Evolutionary conservation across 1,140 invertebrate genomes (phyloP), one percentile per base, ranked within the genome.

Genomic region (Himalopsyche phryganea): DNA sequence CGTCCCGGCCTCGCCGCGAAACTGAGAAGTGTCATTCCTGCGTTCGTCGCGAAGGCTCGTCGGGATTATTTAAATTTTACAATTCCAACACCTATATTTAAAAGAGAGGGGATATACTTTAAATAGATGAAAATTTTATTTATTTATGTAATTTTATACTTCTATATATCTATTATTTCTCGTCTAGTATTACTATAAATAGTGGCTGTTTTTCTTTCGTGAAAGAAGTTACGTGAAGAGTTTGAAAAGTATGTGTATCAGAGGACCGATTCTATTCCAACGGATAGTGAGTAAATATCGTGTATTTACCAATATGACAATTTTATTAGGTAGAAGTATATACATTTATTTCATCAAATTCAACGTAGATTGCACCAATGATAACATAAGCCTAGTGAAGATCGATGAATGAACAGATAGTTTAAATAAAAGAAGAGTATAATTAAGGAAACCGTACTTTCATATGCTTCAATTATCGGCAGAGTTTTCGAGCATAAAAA

Each of bases 111-210:
- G 54, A 50, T 50, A 45, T 50, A 15, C 49, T 57, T 42, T 42
- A 13, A 18, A 54, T 48, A 47, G 54, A 57, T 57, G 54, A 56
- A 56, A 56, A 40, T 45, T 53, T 57, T 56, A 56, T 48, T 13
- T 28, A 28, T 28, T 45, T 49, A 57, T 57, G 47, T 49, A 49
- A 44, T 23, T 48, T 48, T 57, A 41, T 56, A 13, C 42, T 46
- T 49, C 54, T 57, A 57, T 42, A 57, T 44, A 50, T 46, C 54
- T 57, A 57, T 57, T 57, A 50, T 50, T 50, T 18, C 42, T 57
- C 50, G 32, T 57, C 46, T 57, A 50, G 49, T 50, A 50, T 57
- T 14, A 36, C 23, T 40, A 56, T 40, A 55, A 32, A 46, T 54
- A 18, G 35, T 45, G 47, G 44, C 47, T 36, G 54, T 47, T 57